A percentile compares a stretch with the other conserved stretches of the same genome.
Conservation (phyloP, 2,888 invertebrate genomes). For the Acronicta psi region DNA sequence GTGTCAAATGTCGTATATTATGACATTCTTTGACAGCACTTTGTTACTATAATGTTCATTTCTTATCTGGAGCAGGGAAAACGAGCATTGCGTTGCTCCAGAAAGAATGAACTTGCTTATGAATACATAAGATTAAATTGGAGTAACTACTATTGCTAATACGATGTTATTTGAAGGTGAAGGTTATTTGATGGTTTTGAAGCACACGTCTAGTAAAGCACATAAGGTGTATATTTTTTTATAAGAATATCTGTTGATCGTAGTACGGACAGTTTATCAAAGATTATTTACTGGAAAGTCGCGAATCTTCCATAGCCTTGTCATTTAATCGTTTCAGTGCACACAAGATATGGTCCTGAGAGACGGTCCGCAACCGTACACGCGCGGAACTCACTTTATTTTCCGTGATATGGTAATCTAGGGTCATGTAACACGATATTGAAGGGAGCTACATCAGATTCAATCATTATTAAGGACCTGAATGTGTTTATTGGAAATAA, state of each 20-base stretch:
- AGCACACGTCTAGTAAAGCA: too few species aligned
- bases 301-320: not conserved
- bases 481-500: constrained; percentile 42
- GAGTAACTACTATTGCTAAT: too few species aligned
- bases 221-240: too few species aligned
- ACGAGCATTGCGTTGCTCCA: too few species aligned
- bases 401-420: constrained; percentile 28
- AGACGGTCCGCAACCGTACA: constrained; percentile 1
- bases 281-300: too few species aligned
- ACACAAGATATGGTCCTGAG: constrained; percentile 5
- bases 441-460: constrained; percentile 32
- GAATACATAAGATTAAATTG: too few species aligned
- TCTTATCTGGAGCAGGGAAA: too few species aligned
- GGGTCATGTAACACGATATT: constrained; percentile 42
- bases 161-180: too few species aligned
- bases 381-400: constrained; percentile 5
- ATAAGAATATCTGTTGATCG: too few species aligned
- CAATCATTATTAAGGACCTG: constrained; percentile 39
- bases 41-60: not conserved
- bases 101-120: too few species aligned
- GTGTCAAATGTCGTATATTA: constrained; percentile 18
- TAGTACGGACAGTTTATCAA: too few species aligned
- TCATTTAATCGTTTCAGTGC: not conserved
- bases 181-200: too few species aligned
- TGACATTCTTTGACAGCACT: constrained; percentile 4